Evolutionary conservation across 2,888 invertebrate species (phyloP).

Genomic region (Dynastes grantii): DNA sequence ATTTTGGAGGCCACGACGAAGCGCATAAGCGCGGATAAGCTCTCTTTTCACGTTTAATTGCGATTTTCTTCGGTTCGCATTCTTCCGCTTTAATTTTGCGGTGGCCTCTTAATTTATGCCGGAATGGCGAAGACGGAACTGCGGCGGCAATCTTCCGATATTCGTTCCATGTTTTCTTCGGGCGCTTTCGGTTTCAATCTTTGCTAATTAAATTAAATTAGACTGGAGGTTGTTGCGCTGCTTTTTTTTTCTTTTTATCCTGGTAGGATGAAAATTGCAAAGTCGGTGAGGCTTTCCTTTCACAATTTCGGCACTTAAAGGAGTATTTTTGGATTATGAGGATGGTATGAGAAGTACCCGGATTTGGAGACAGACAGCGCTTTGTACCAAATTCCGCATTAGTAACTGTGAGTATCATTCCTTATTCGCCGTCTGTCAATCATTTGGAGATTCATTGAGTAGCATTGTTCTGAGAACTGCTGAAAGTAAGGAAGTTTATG

Average conservation of each 20-base stretch:
- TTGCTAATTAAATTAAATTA: constrained; percentile 20
- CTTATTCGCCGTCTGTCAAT: too few relatives aligned
- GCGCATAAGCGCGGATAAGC: background rate
- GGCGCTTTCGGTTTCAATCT: background rate
- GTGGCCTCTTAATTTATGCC: constrained; percentile 33
- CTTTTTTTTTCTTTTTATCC: background rate
- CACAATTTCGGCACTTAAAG: background rate
- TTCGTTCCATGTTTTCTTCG: background rate
- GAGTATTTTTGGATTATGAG: background rate
- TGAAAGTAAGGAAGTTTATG: too few relatives aligned
- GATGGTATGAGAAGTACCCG: too few relatives aligned
- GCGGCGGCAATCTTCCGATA: background rate
- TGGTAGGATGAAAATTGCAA: background rate
- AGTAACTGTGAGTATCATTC: too few relatives aligned
- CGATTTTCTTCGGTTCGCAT: background rate
- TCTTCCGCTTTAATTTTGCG: constrained; percentile 18
- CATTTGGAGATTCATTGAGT: too few relatives aligned
- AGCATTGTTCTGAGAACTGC: too few relatives aligned
- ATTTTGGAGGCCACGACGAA: background rate
- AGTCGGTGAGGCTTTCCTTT: background rate
- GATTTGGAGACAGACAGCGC: too few relatives aligned
- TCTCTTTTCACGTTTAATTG: constrained; percentile 18
- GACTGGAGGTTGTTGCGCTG: background rate
- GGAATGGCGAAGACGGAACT: background rate
- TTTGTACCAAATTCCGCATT: too few relatives aligned